Evolutionary conservation across 2,113 vertebrate species (phyloP).

Genomic region (Lanius collurio): DNA sequence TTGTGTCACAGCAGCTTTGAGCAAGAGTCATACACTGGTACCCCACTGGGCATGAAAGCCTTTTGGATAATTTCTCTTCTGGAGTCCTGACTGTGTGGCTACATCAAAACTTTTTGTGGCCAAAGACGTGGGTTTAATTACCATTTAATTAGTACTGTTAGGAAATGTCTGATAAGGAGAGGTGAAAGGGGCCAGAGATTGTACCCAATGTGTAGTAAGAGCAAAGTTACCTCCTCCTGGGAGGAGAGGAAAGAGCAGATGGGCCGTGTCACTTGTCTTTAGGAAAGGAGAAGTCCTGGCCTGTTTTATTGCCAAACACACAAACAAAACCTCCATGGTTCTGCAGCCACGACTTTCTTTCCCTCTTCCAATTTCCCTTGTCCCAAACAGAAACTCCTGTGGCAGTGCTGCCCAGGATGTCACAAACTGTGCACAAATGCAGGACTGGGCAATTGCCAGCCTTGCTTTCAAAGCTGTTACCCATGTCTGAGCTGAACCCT

Average conservation of each 20-base stretch:
- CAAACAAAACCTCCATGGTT: not conserved
- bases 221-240: not conserved
- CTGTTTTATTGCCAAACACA: not conserved
- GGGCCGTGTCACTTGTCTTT: not conserved
- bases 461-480: not conserved
- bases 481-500: not conserved
- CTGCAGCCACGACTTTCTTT: not conserved
- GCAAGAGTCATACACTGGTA: not conserved
- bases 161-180: not conserved
- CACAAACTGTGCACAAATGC: not conserved
- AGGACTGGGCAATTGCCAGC: not conserved
- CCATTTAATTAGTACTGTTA: not conserved
- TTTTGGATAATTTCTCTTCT: not conserved
- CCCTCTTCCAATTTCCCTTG: not conserved
- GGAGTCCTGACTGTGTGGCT: not conserved
- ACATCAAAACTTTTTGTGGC: not conserved
- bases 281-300: not conserved
- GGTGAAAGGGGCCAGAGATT: not conserved
- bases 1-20: not conserved
- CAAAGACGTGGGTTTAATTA: not conserved
- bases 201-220: rapidly evolving
- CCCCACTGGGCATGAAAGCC: not conserved
- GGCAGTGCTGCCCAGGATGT: not conserved
- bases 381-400: not conserved
- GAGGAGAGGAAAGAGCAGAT: not conserved